Conservation (phyloP, 2,888 invertebrate genomes). For the Limnephilus auricula region DNA sequence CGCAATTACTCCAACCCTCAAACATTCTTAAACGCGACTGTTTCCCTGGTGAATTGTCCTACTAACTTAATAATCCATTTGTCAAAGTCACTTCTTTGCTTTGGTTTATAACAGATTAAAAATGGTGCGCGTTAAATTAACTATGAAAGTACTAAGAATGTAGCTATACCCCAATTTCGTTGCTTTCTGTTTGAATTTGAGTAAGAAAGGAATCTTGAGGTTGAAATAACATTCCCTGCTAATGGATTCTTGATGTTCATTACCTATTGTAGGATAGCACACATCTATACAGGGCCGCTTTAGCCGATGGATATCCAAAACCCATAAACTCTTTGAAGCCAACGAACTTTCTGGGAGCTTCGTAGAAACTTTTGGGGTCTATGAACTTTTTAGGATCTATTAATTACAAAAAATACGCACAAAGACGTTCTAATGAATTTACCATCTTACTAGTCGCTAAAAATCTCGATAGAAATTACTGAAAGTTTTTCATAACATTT, state of each 20-base stretch:
- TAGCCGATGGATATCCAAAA: neutral
- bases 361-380: too few relatives aligned
- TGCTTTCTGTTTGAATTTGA: neutral
- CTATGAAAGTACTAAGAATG: neutral
- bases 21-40: neutral
- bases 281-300: neutral
- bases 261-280: constrained; percentile 24
- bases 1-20: too few relatives aligned
- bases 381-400: neutral
- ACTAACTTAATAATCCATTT: neutral
- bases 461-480: too few relatives aligned
- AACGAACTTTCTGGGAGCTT: neutral
- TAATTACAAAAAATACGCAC: too few relatives aligned
- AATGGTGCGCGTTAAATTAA: neutral
- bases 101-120: neutral
- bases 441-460: too few relatives aligned
- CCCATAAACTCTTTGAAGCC: neutral
- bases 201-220: constrained; percentile 3
- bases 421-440: too few relatives aligned
- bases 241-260: constrained; percentile 59
- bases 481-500: too few relatives aligned
- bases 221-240: constrained; percentile 51
- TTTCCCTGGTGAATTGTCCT: neutral
- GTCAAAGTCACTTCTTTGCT: constrained; percentile 6
- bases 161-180: neutral